A percentile compares a stretch with the other conserved stretches of the same genome.
Evolutionary conservation across 2,797 vertebrate species (phyloP).

Genomic region (Artibeus jamaicensis): DNA sequence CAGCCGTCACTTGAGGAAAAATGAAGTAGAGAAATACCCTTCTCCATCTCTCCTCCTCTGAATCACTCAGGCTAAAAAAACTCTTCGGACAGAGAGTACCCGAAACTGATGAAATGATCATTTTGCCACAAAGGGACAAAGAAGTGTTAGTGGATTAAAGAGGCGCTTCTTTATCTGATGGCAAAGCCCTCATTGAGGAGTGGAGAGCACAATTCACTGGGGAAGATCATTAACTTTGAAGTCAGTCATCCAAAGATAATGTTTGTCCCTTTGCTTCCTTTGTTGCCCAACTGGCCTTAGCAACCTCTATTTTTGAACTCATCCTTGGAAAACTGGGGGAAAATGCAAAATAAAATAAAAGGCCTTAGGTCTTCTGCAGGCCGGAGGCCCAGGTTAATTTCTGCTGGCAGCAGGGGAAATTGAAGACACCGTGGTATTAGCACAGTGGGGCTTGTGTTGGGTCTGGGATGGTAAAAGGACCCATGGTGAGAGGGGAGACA

Average conservation of each 20-base stretch:
- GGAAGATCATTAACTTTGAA: constrained; percentile 92
- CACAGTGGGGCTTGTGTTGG: constrained; percentile 89
- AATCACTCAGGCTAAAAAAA: constrained; percentile 84
- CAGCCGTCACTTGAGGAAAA: constrained; percentile 94
- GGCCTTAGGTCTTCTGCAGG: constrained; percentile 82
- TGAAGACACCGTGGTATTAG: constrained; percentile 86
- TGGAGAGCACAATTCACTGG: constrained; percentile 85
- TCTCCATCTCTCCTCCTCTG: constrained; percentile 80
- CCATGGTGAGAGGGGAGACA: constrained; percentile 90
- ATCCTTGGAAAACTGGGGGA: constrained; percentile 83
- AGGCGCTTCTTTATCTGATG: constrained; percentile 86
- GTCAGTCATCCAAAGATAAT: constrained; percentile 90
- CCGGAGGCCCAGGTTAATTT: constrained; percentile 85
- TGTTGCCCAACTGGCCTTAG: constrained; percentile 84
- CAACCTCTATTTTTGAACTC: constrained; percentile 87
- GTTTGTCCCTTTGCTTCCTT: constrained; percentile 86
- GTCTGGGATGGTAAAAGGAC: constrained; percentile 87
- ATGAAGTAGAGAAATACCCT: constrained; percentile 88
- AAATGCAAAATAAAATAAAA: constrained; percentile 84
- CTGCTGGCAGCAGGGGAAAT: constrained; percentile 86
- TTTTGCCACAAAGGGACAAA: constrained; percentile 89
- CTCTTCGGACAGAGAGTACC: constrained; percentile 81
- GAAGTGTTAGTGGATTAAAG: constrained; percentile 89
- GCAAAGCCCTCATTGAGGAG: constrained; percentile 86
- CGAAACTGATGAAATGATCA: constrained; percentile 90